Conservation (phyloP, 2,888 invertebrate genomes). For the Resseliella maxima region DNA sequence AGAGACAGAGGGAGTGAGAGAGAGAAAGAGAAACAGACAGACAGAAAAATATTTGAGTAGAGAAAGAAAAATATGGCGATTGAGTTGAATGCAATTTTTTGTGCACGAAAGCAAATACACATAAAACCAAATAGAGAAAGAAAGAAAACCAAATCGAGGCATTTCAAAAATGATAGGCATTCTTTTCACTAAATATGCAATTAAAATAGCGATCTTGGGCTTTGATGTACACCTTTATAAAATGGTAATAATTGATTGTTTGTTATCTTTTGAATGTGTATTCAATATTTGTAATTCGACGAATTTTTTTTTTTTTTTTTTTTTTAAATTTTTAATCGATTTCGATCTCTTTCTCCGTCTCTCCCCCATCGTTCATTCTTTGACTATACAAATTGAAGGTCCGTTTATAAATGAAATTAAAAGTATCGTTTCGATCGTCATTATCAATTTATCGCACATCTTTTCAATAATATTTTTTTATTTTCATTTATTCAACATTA, state of each 20-base stretch:
- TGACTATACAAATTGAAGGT: not conserved
- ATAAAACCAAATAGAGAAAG: not conserved
- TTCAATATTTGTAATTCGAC: not conserved
- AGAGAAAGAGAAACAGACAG: not conserved
- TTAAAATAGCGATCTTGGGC: conserved; percentile 35
- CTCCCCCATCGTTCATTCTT: not conserved
- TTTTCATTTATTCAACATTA: not conserved
- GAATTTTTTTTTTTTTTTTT: not conserved
- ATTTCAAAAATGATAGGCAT: not conserved
- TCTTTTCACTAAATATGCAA: conserved; percentile 13
- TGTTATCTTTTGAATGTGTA: not conserved
- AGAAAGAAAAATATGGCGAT: too few species aligned
- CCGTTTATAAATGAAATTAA: conserved; percentile 47
- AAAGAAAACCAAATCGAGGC: not conserved
- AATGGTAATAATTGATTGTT: conserved; percentile 37
- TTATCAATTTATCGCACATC: too few species aligned
- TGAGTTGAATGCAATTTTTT: too few species aligned
- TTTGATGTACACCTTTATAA: not conserved
- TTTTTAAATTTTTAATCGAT: too few species aligned
- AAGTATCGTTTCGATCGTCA: not conserved
- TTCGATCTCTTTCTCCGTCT: not conserved
- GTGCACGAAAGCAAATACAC: not conserved
- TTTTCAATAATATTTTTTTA: not conserved
- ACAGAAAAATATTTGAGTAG: too few species aligned
- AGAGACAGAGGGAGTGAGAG: not conserved